Conservation (phyloP, 2,888 invertebrate genomes). For the Cryptocheilus praepositus region DNA sequence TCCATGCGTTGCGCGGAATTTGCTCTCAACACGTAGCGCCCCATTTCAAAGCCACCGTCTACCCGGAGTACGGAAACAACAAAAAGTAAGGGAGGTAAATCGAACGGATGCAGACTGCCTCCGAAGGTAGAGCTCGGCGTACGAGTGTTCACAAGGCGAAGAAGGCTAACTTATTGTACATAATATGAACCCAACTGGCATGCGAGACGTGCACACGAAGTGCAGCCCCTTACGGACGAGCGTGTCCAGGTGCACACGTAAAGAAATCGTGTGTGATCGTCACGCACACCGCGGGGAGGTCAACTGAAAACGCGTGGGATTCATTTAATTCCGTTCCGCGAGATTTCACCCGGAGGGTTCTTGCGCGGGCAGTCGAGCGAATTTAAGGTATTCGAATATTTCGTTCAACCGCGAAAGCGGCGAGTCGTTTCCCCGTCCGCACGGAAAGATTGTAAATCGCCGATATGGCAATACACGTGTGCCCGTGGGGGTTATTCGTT, state of each 20-base stretch:
- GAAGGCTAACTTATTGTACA: constrained; percentile 35
- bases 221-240: neutral
- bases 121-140: constrained; percentile 39
- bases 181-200: constrained; percentile 19
- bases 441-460: constrained; percentile 4
- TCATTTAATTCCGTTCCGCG: constrained; percentile 51
- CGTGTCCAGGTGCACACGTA: neutral
- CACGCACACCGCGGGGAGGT: constrained; percentile 14
- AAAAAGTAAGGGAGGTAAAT: no score
- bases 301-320: constrained; percentile 27
- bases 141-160: constrained; percentile 23
- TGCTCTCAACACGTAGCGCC: no score
- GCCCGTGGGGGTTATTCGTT: no score
- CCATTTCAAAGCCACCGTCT: no score
- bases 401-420: no score
- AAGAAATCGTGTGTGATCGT: neutral
- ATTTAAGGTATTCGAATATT: neutral
- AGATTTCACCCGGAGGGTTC: constrained; percentile 45
- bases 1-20: no score
- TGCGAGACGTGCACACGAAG: constrained; percentile 4
- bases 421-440: no score
- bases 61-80: no score
- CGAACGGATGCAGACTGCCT: no score
- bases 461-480: neutral
- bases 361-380: constrained; percentile 15